A percentile compares a stretch with the other conserved stretches of the same genome.
These are phyloP conservation scores for Xanthostigma xanthostigma DNA, from an alignment of 2,888 invertebrate genomes.

Conservation along the genomic window DNA sequence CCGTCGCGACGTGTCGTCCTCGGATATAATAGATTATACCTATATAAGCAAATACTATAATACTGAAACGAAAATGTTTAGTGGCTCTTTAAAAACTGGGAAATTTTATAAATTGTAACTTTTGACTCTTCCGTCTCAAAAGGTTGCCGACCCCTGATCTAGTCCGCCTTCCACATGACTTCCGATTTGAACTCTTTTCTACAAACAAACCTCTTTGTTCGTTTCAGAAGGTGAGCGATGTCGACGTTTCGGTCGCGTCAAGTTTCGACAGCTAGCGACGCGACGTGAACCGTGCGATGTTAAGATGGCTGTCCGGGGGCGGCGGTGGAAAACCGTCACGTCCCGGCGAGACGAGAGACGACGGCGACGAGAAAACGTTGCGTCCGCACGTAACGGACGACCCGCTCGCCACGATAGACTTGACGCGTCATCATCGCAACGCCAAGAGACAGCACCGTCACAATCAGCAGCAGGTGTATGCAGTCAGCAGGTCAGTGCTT, in stretches of 20 bases:
- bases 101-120: too few species aligned
- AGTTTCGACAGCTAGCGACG: neutral
- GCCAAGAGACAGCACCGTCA: neutral
- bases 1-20: too few species aligned
- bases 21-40: too few species aligned
- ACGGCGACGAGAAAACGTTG: constrained; percentile 2
- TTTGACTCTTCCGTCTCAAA: too few species aligned
- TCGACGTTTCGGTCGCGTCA: neutral
- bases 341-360: constrained; percentile 1
- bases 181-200: too few species aligned
- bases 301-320: constrained; percentile 21
- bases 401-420: constrained; percentile 33
- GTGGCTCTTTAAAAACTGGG: too few species aligned
- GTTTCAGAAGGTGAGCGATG: too few species aligned
- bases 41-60: too few species aligned
- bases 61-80: too few species aligned
- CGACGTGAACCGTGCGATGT: constrained; percentile 17
- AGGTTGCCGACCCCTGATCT: too few species aligned
- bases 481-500: constrained; percentile 40
- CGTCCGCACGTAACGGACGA: constrained; percentile 26
- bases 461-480: constrained; percentile 38
- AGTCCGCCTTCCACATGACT: too few species aligned
- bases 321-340: neutral
- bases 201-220: too few species aligned
- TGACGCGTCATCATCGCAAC: constrained; percentile 22